These are phyloP conservation scores for Bombylius discolor DNA, from an alignment of 2,888 invertebrate species.

Conservation along the genomic window DNA sequence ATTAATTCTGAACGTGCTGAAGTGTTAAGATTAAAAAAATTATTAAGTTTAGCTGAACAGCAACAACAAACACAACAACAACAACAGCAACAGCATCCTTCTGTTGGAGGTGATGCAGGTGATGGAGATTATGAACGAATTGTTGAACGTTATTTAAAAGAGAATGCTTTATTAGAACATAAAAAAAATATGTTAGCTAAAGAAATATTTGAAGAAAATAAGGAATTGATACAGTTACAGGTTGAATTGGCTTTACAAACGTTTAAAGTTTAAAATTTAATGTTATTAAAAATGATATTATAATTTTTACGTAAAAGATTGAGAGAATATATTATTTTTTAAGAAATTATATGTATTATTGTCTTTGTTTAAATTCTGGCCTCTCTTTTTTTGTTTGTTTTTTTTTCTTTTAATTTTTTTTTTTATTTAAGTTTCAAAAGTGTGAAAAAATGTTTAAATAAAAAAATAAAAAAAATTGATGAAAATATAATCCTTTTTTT, in stretches of 20 bases:
- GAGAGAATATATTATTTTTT: too few species aligned
- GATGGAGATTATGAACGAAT: constrained; percentile 38
- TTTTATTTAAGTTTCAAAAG: too few species aligned
- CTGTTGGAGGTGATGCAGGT: constrained; percentile 36
- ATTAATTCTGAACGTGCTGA: constrained; percentile 62
- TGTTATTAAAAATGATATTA: neutral
- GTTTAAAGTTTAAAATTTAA: constrained; percentile 1
- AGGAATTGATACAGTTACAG: constrained; percentile 56
- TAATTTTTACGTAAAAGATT: too few species aligned
- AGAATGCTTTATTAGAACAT: constrained; percentile 54
- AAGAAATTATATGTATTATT: too few species aligned
- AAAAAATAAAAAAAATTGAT: too few species aligned
- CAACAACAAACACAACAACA: constrained; percentile 15
- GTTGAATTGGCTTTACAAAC: constrained; percentile 44
- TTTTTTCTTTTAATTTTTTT: too few species aligned
- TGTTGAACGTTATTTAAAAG: constrained; percentile 43
- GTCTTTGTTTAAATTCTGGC: too few species aligned
- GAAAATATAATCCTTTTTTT: too few species aligned
- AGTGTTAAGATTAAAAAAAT: constrained; percentile 49
- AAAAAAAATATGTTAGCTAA: constrained; percentile 52
- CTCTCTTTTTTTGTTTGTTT: too few species aligned
- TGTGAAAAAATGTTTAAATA: too few species aligned
- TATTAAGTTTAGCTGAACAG: constrained; percentile 34
- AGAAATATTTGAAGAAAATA: constrained; percentile 59
- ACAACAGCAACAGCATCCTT: constrained; percentile 20